Evolutionary conservation across 2,797 vertebrate species (phyloP).

Genomic region (Lemur catta): DNA sequence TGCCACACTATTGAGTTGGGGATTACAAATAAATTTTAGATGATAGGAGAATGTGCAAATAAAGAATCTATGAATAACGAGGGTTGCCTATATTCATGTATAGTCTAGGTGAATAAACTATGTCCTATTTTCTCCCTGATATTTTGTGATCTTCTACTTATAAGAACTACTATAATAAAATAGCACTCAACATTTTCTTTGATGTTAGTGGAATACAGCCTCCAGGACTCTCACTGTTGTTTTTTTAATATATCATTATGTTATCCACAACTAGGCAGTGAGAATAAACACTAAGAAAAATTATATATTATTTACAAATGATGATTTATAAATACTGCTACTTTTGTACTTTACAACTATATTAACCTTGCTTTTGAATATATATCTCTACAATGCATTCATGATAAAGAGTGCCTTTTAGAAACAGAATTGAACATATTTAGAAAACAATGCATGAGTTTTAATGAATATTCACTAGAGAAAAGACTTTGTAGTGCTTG

Average conservation of each 20-base stretch:
- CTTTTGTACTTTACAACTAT: conserved; percentile 5
- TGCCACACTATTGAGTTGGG: neutral
- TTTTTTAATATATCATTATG: neutral
- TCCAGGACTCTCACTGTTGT: neutral
- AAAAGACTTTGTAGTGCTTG: neutral
- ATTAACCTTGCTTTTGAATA: conserved; percentile 27
- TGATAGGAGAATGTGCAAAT: neutral
- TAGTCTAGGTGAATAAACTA: neutral
- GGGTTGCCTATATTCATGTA: neutral
- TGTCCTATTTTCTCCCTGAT: conserved; percentile 3
- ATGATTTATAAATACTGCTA: conserved; percentile 41
- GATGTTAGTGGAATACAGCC: neutral
- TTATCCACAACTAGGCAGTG: neutral
- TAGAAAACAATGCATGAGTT: conserved; percentile 17
- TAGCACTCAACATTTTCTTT: neutral
- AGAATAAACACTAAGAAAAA: conserved; percentile 4
- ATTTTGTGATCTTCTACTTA: neutral
- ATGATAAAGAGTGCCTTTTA: conserved; percentile 21
- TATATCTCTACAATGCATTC: neutral
- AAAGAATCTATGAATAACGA: neutral
- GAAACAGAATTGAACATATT: conserved; percentile 52
- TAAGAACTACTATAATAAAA: conserved; percentile 6
- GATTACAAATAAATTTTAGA: neutral
- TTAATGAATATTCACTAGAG: conserved; percentile 48
- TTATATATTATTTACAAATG: conserved; percentile 29